A percentile compares a stretch with the other conserved stretches of the same genome.
Conservation (phyloP, 1,140 invertebrate species). For the Centruroides sculpturatus region DNA sequence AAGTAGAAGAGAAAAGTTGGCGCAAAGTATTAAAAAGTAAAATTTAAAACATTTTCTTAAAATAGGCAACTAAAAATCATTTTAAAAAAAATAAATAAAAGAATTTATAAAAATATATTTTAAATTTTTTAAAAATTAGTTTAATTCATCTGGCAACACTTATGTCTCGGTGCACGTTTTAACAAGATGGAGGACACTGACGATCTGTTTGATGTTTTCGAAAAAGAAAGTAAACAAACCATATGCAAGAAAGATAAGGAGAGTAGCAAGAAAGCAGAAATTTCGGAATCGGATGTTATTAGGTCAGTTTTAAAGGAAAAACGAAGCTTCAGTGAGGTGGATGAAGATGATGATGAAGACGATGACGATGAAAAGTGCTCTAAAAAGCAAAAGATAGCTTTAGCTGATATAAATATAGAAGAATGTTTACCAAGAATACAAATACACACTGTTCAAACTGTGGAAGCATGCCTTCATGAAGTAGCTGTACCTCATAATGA, state of each 20-base stretch:
- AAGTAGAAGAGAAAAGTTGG: too few species aligned
- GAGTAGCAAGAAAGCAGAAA: constrained; percentile 16
- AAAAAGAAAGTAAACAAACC: constrained; percentile 25
- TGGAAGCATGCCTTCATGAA: constrained; percentile 82
- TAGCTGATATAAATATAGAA: constrained; percentile 9
- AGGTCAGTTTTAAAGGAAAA: neutral
- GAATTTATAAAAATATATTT: too few species aligned
- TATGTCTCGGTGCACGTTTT: too few species aligned
- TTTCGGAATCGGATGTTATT: constrained; percentile 7
- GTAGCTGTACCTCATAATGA: constrained; percentile 71
- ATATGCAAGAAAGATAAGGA: neutral
- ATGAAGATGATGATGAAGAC: too few species aligned
- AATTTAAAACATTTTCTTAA: too few species aligned
- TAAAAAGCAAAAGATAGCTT: neutral
- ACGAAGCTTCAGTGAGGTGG: too few species aligned
- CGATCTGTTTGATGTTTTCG: constrained; percentile 40
- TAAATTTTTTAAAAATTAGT: too few species aligned
- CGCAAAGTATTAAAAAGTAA: too few species aligned
- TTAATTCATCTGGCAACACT: too few species aligned
- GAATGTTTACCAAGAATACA: constrained; percentile 46
- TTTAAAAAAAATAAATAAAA: too few species aligned
- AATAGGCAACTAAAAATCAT: too few species aligned
- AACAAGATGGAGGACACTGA: constrained; percentile 16
- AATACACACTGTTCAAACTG: constrained; percentile 70
- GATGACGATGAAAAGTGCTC: neutral